Evolutionary conservation across 2,888 invertebrate genomes (phyloP).

Genomic region (Aleiodes alternator): DNA sequence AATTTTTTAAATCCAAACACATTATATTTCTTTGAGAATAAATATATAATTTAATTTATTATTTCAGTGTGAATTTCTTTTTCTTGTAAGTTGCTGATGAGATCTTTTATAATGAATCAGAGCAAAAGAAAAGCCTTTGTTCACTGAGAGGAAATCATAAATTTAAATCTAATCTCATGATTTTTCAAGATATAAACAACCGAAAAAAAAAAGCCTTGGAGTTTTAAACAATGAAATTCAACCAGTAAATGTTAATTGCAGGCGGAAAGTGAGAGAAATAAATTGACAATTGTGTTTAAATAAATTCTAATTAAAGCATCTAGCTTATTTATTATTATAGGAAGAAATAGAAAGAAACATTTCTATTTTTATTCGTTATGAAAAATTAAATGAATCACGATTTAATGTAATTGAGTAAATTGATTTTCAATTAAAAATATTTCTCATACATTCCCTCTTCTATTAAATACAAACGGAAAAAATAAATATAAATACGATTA

Average conservation of each 20-base stretch:
- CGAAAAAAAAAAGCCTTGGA: not conserved
- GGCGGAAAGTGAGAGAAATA: not conserved
- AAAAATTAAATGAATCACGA: not conserved
- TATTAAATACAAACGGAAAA: no score
- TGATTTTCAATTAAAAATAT: conserved; percentile 1
- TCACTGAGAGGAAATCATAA: conserved; percentile 23
- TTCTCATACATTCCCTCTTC: conserved; percentile 2
- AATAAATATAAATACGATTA: no score
- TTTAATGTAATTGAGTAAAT: not conserved
- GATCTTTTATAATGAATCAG: not conserved
- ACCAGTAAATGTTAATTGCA: conserved; percentile 7
- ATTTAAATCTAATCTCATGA: conserved; percentile 11
- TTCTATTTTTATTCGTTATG: not conserved
- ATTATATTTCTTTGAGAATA: not conserved
- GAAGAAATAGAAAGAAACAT: no score
- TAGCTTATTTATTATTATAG: not conserved
- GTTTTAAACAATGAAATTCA: not conserved
- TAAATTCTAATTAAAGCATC: conserved; percentile 8
- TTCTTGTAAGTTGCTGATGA: conserved; percentile 8
- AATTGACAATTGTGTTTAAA: conserved; percentile 6
- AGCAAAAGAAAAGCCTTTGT: conserved; percentile 31
- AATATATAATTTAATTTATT: conserved; percentile 7
- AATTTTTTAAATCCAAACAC: not conserved
- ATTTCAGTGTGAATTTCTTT: not conserved
- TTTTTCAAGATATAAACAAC: conserved; percentile 14